A percentile compares a stretch with the other conserved stretches of the same genome.
phyloP scores from a whole-genome alignment of 2,797 vertebrate species.

The Manis pentadactyla region DNA sequence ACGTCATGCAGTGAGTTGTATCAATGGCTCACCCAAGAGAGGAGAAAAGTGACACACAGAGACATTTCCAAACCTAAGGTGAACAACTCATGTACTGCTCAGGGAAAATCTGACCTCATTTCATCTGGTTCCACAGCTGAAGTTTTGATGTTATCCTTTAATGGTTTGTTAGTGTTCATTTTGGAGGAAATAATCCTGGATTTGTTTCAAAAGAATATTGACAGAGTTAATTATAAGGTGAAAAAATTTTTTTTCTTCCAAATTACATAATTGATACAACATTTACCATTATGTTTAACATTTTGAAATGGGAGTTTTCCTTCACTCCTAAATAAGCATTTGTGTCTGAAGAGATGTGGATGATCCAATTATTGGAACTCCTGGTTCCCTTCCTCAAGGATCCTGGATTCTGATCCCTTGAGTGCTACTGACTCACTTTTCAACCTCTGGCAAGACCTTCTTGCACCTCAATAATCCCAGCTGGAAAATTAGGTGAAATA shows the following conservation, averaged over 20 bases:
- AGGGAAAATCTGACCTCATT: not conserved
- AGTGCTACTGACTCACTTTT: slow-evolving; percentile 74
- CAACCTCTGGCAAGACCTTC: slow-evolving; percentile 77
- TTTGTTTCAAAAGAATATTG: not conserved
- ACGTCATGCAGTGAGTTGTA: not conserved
- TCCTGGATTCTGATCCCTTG: slow-evolving; percentile 53
- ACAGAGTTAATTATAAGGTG: not conserved
- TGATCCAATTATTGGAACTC: not conserved
- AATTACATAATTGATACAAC: not conserved
- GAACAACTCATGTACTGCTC: not conserved
- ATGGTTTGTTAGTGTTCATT: not conserved
- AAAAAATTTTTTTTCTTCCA: not conserved
- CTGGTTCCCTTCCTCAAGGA: not conserved
- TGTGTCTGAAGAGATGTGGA: not conserved
- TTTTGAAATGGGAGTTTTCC: not conserved
- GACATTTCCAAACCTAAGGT: not conserved
- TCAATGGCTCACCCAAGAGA: not conserved
- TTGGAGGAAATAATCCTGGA: not conserved
- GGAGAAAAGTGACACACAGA: not conserved
- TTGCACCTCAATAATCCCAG: slow-evolving; percentile 76
- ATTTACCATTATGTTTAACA: not conserved
- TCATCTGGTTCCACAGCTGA: not conserved
- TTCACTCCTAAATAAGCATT: not conserved
- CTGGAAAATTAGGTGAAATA: slow-evolving; percentile 82
- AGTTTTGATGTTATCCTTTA: not conserved